Evolutionary conservation across 1,140 invertebrate genomes (phyloP).

Genomic region (Xylocopa sonorina): DNA sequence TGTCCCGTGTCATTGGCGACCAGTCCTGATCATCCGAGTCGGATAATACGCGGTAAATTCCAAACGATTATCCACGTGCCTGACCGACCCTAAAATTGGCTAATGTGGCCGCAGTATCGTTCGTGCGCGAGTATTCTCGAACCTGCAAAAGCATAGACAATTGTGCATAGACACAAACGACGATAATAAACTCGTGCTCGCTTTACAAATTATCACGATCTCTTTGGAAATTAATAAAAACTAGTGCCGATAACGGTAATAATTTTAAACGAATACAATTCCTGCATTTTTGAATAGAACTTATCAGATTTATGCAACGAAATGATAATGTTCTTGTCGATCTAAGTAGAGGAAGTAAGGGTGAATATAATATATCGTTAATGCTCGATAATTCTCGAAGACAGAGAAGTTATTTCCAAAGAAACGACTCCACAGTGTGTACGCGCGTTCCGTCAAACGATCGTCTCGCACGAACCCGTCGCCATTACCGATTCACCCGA

Average conservation of each 20-base stretch:
- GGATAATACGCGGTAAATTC: constrained; percentile 73
- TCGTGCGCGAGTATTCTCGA: background rate
- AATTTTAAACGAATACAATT: too few species aligned
- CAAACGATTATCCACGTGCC: constrained; percentile 72
- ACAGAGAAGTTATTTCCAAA: constrained; percentile 3
- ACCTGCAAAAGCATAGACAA: too few species aligned
- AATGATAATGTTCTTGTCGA: too few species aligned
- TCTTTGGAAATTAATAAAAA: too few species aligned
- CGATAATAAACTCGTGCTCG: too few species aligned
- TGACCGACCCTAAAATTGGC: constrained; percentile 35
- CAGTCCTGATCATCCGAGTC: constrained; percentile 53
- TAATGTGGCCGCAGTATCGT: constrained; percentile 8
- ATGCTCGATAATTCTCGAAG: background rate
- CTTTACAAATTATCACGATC: too few species aligned
- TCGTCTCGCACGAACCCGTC: constrained; percentile 56
- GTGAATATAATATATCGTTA: background rate
- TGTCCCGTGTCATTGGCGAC: constrained; percentile 59
- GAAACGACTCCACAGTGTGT: background rate
- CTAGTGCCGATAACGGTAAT: too few species aligned
- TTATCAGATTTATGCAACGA: too few species aligned
- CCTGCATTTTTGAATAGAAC: too few species aligned
- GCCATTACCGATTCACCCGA: constrained; percentile 60
- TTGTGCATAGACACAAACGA: too few species aligned
- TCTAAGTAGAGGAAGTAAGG: too few species aligned
- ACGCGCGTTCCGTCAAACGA: constrained; percentile 25